Conservation (phyloP, 1,140 invertebrate genomes). For the Euborellia annulipes region DNA sequence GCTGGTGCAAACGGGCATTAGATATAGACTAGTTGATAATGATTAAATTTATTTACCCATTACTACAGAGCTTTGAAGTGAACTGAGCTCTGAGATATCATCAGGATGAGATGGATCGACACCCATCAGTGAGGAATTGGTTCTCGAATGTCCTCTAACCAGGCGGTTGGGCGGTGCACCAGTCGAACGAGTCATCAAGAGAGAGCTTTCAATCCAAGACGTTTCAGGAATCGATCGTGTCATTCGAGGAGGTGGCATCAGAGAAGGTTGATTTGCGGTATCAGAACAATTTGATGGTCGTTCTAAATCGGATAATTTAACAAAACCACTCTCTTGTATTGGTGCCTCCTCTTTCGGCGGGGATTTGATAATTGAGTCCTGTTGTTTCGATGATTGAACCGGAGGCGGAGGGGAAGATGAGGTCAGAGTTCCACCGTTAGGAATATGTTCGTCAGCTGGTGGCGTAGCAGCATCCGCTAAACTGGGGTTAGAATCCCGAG, state of each 20-base stretch:
- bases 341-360: too few relatives aligned
- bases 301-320: slow-evolving; percentile 40
- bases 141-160: neutral
- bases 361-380: too few relatives aligned
- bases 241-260: slow-evolving; percentile 19
- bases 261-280: neutral
- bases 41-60: slow-evolving; percentile 10
- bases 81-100: neutral
- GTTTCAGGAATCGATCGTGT: slow-evolving; percentile 40
- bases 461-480: too few relatives aligned
- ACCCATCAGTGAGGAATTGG: neutral
- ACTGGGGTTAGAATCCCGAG: too few relatives aligned
- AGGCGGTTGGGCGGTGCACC: slow-evolving; percentile 19
- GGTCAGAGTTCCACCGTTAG: too few relatives aligned
- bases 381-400: too few relatives aligned
- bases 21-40: too few relatives aligned
- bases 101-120: neutral
- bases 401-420: too few relatives aligned
- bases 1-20: too few relatives aligned
- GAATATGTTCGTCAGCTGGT: too few relatives aligned
- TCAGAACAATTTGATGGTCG: slow-evolving; percentile 20
- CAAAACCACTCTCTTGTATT: slow-evolving; percentile 27
- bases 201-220: slow-evolving; percentile 44
- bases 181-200: slow-evolving; percentile 37
- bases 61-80: slow-evolving; percentile 1